Base-by-base conservation (phyloP, 1,140 invertebrate genomes). In the Rhynchophorus ferrugineus region DNA sequence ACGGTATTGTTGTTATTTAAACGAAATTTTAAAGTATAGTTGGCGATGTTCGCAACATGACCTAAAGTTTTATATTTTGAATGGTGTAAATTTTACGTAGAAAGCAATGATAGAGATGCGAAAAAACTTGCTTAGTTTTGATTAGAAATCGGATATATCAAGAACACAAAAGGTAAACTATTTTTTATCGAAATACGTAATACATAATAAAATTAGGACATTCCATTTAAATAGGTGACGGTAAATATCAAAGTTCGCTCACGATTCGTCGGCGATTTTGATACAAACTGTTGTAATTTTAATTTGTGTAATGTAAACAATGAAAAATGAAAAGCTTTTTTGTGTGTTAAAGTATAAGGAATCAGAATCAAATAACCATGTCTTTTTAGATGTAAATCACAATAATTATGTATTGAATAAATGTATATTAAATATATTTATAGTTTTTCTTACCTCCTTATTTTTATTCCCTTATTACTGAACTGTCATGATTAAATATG, bases 351-450 rank as follows among this genome's bases (percentile, higher is more conserved):
- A 62, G 48, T 46, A 45, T 59, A 50, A 56, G 56, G 52, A 60
- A 60, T 53, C 50, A 60, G 52, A 65, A 65, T 65, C 63, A 65
- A 65, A 65, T 65, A 65, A 62, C 59, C 59, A 65, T 65, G 58
- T 65, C 61, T 65, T 60, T 61, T 60, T 61, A 59, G 62, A 61
- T 65, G 58, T 53, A 60, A 60, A 59, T 61, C 61, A 63, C 63
- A 65, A 65, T 63, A 65, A 65, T 63, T 65, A 65, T 63, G 63
- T 63, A 65, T 63, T 61, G 62, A 62, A 65, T 65, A 57, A 65
- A 63, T 65, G 63, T 65, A 65, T 65, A 63, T 53, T 53, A 53
- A 53, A 53, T 53, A 45, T 20, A 22, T 29, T n/a, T n/a, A n/a
- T n/a, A n/a, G n/a, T n/a, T n/a, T n/a, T n/a, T n/a, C n/a, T n/a